Percentiles rank a stretch among this genome's conserved stretches.
Evolutionary conservation across 37 sponge, comb jelly and placozoan species (phyloP).

Genomic region (Lycopodina hypogea): DNA sequence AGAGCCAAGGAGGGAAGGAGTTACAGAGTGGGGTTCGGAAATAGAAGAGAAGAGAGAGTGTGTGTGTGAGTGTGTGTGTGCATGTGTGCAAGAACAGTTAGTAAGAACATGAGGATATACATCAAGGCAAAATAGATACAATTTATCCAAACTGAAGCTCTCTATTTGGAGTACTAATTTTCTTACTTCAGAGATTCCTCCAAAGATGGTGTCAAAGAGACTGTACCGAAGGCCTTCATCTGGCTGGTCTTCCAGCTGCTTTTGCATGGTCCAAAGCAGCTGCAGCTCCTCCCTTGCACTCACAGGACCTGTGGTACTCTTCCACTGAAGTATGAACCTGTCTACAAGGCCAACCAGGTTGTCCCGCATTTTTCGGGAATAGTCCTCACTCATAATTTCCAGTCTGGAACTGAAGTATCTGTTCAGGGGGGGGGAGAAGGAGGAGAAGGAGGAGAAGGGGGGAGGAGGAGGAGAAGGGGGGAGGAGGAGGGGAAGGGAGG

Average conservation of each 20-base stretch:
- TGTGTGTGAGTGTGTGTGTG: too few relatives aligned
- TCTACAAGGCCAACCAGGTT: slow-evolving; percentile 32
- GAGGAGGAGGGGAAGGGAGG: not conserved
- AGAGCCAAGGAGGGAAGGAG: too few relatives aligned
- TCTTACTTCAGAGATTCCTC: slow-evolving; percentile 5
- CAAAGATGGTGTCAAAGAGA: slow-evolving; percentile 72
- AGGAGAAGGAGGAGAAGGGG: not conserved
- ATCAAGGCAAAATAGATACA: too few relatives aligned
- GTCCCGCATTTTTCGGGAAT: slow-evolving; percentile 20
- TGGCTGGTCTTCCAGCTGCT: slow-evolving; percentile 34
- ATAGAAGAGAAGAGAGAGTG: too few relatives aligned
- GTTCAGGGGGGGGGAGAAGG: not conserved
- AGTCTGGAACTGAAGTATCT: not conserved
- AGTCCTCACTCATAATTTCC: not conserved
- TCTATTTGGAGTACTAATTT: too few relatives aligned
- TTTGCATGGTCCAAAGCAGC: slow-evolving; percentile 32
- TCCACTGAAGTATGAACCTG: slow-evolving; percentile 21
- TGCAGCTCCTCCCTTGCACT: slow-evolving; percentile 56
- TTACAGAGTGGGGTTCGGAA: too few relatives aligned
- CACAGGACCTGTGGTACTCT: not conserved
- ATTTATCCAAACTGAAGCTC: too few relatives aligned
- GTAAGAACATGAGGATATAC: too few relatives aligned
- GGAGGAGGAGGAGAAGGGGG: not conserved
- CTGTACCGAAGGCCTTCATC: slow-evolving; percentile 35
- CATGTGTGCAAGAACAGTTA: too few relatives aligned